Conservation (phyloP, 2,113 vertebrate genomes). For the Lathamus discolor region DNA sequence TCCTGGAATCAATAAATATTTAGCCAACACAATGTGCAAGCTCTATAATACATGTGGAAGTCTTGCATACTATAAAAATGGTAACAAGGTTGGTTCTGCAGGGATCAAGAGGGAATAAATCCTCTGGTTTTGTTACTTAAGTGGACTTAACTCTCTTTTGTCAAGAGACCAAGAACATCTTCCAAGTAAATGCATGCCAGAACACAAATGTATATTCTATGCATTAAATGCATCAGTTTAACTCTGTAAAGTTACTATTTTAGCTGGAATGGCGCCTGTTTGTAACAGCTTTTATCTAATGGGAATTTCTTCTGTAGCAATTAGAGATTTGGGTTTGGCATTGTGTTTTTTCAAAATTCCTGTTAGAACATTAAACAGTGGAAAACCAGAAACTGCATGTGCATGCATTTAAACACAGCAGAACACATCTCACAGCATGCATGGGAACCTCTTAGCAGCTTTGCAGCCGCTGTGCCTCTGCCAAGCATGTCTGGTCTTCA, state of each 20-base stretch:
- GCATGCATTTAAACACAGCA: not conserved
- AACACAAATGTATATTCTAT: not conserved
- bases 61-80: not conserved
- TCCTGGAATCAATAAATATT: constrained; percentile 25
- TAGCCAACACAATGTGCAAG: not conserved
- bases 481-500: not conserved
- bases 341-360: not conserved
- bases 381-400: not conserved
- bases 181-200: not conserved
- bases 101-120: not conserved
- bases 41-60: not conserved
- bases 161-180: not conserved
- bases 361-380: not conserved
- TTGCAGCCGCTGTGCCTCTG: not conserved
- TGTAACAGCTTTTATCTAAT: not conserved
- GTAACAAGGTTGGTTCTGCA: not conserved
- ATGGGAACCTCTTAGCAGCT: not conserved
- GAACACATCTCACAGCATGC: not conserved
- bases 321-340: not conserved
- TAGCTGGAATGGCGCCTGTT: not conserved
- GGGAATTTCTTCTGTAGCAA: not conserved
- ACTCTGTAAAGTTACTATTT: not conserved
- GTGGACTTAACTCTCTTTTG: not conserved
- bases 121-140: not conserved
- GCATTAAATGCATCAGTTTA: not conserved